Evolutionary conservation across 2,113 vertebrate species (phyloP).

Genomic region (Microtus montanus): DNA sequence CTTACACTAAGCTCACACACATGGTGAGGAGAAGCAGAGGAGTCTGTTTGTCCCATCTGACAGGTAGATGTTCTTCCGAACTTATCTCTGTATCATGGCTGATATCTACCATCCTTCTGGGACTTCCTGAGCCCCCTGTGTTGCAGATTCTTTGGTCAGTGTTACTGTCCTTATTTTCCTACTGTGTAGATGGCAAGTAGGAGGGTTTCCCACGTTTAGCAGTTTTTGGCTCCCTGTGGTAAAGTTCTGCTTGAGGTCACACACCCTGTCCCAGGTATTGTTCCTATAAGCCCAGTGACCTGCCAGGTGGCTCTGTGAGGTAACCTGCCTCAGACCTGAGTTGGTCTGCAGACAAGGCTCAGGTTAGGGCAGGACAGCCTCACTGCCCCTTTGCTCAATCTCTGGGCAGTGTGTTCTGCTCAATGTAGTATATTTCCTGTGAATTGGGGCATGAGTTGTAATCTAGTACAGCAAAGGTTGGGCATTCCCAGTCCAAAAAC

Average conservation of each 20-base stretch:
- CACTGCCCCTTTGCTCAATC: neutral
- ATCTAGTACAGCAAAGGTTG: neutral
- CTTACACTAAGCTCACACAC: rapidly evolving
- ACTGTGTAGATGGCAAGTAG: rapidly evolving
- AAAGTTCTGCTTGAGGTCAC: neutral
- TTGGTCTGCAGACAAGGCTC: neutral
- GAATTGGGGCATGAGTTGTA: neutral
- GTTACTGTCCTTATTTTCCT: neutral
- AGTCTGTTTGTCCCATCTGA: neutral
- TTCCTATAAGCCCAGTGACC: rapidly evolving
- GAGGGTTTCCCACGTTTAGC: neutral
- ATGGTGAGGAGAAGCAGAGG: no score
- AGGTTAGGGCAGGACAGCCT: neutral
- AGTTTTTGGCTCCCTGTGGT: no score
- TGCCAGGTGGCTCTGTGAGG: neutral
- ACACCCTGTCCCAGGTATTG: neutral
- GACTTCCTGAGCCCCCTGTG: neutral
- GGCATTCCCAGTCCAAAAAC: neutral
- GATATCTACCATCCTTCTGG: neutral
- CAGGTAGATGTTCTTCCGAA: rapidly evolving
- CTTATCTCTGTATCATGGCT: rapidly evolving
- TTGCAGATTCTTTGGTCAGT: neutral
- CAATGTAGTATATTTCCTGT: neutral
- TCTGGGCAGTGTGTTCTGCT: no score
- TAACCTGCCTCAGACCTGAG: neutral